A percentile compares a stretch with the other conserved stretches of the same genome.
phyloP scores from a whole-genome alignment of 2,888 invertebrate genomes.

The Adela reaumurella region DNA sequence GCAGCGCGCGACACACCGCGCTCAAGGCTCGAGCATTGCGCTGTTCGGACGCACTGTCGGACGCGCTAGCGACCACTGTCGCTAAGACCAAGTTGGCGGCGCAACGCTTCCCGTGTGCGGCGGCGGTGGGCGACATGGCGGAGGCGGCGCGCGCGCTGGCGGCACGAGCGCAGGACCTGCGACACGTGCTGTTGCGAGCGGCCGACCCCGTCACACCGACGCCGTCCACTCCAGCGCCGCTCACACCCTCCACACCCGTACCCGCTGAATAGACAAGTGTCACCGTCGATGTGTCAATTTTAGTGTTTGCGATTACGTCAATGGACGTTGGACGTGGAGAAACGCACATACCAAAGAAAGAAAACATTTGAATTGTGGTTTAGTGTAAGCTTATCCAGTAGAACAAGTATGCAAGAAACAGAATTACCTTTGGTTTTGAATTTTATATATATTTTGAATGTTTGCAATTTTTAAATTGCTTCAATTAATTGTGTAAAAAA shows the following conservation, averaged over 20 bases:
- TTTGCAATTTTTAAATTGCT: too few relatives aligned
- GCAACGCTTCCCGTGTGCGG: slow-evolving; percentile 86
- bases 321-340: too few relatives aligned
- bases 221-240: slow-evolving; percentile 29
- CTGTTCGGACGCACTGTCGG: slow-evolving; percentile 77
- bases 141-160: slow-evolving; percentile 85
- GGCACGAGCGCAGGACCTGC: slow-evolving; percentile 76
- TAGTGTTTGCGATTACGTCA: too few relatives aligned
- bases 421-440: too few relatives aligned
- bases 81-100: slow-evolving; percentile 88
- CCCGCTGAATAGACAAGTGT: background rate
- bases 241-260: slow-evolving; percentile 32
- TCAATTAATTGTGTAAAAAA: too few relatives aligned
- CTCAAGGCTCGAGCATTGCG: slow-evolving; percentile 69
- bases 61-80: slow-evolving; percentile 78
- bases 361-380: too few relatives aligned
- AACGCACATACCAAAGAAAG: too few relatives aligned
- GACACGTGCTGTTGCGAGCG: slow-evolving; percentile 68
- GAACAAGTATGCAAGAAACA: too few relatives aligned
- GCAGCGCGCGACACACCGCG: slow-evolving; percentile 73
- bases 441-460: too few relatives aligned
- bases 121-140: slow-evolving; percentile 90
- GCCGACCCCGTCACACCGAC: slow-evolving; percentile 41
- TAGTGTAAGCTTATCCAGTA: too few relatives aligned
- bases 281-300: too few relatives aligned